Base-by-base conservation (phyloP, 2,888 invertebrate species). In the Junonia oenone region DNA sequence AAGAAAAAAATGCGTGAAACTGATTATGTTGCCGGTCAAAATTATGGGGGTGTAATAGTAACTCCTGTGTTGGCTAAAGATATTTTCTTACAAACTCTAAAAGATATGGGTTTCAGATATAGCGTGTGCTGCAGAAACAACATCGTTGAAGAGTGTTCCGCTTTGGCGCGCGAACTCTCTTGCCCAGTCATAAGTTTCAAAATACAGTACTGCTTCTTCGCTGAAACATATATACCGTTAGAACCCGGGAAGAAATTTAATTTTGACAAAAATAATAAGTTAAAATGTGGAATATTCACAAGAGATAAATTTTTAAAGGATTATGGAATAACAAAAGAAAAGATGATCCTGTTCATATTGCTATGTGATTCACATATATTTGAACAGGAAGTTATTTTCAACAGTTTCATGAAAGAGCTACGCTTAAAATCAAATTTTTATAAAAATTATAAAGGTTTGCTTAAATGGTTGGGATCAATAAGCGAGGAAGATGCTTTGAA, bases 101-200 rank as follows among this genome's bases (percentile, higher is more conserved):
- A 71, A 2, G 76, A 78, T 61, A 63, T 75, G 67, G 63, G 51
- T 0, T 57, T 78, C 2, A 51, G 71, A 2, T 72, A 71, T 45
- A 63, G 67, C 0, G 55, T 69, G 5, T 72, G 73, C 37, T 55
- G 72, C 19, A 66, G 51, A 6, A 70, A 76, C 49, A 31, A 58
- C 2, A 29, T 51, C 2, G 74, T 74, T 51, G 62, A 65, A 13
- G 71, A 76, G 1, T 72, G 76, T n/a, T 68, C 70, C 2, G 71
- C 69, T 0, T 56, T 79, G 9, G 79, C 80, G 1, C 56, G 63
- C 14, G 68, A 62, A 43, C 58, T 73, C 2, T 54, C 66, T 1
- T 80, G 78, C 50, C 71, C 80, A 0, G 52, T 79, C 0, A 59
- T 80, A 2, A 71, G 69, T 50, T 54, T 45, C 29, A 76, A 81